Evolutionary conservation across 2,113 vertebrate genomes (phyloP), one percentile per base, ranked within the genome.

Genomic region (Scomber japonicus): DNA sequence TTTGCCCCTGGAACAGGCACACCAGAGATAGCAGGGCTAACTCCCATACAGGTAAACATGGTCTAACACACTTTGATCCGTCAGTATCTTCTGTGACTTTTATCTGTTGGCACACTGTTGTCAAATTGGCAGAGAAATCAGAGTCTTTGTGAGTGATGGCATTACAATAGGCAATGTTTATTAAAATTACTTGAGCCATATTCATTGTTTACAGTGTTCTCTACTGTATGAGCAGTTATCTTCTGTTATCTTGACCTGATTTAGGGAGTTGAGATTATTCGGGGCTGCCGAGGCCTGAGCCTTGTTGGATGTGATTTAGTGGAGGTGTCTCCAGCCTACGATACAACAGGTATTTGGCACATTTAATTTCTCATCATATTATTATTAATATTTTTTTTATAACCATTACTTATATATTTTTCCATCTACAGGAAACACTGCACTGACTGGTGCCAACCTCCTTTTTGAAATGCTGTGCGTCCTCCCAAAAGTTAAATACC

Each of bases 381-480:
- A 13, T 0, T 15, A 44, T 16, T 16, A 21, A 21, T 21, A 21
- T 21, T 24, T 30, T 5, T 7, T 13, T 71, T 12, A 49, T 2
- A 70, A 46, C 11, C 5, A 14, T 49, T 40, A 40, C 62, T 57
- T 55, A 27, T 12, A 15, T 4, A 2, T 60, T 72, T 13, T 73
- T 30, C 27, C 5, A 11, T 81, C 10, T 9, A 7, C 70, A 99
- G 98, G 98, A 6, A 99, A 97, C 92, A 99, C 98, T 0, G 96
- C 98, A 1, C 94, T 99, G 63, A 91, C 96, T 60, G 98, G 94
- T 0, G 97, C 97, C 45, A 99, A 99, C 81, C 94, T 99, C 19
- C 95, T 99, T 13, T 99, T 98, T 24, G 98, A 99, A 92, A 99
- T 99, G 97, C 83, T 99, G n/a, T 99, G 97, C 0, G 92, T 91